phyloP scores from a whole-genome alignment of 2,113 vertebrate genomes.

The Ciconia boyciana region DNA sequence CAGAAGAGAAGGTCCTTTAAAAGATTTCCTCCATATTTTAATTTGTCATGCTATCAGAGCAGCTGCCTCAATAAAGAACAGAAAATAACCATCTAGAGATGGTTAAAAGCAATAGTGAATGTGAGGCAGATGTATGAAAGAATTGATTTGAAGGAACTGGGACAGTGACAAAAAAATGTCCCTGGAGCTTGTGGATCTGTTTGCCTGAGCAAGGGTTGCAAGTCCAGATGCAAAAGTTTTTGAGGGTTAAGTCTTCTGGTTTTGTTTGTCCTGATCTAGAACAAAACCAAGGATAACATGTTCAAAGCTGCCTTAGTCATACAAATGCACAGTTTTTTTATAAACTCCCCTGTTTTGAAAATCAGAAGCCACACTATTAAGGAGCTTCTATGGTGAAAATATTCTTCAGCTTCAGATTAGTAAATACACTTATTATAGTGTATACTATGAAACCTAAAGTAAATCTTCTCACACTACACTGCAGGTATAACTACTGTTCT shows the following conservation, averaged over 20 bases:
- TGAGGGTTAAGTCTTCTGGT: neutral
- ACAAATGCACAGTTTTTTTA: neutral
- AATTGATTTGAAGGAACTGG: neutral
- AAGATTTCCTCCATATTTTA: neutral
- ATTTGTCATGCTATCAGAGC: neutral
- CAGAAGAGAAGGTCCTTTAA: neutral
- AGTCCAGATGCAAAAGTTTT: neutral
- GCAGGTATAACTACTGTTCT: slow-evolving; percentile 96
- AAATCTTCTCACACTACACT: neutral
- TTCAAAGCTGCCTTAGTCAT: neutral
- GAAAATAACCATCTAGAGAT: neutral
- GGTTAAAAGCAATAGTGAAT: neutral
- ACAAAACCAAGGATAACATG: neutral
- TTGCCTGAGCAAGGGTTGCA: neutral
- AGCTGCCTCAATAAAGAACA: neutral
- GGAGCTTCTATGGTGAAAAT: neutral
- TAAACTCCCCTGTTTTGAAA: neutral
- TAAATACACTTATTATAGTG: neutral
- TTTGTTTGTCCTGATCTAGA: neutral
- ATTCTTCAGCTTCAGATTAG: neutral
- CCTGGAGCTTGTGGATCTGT: neutral
- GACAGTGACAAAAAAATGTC: neutral
- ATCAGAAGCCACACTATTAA: neutral
- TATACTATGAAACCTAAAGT: neutral
- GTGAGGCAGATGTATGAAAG: neutral